These are phyloP conservation scores for Magallana angulata DNA, from an alignment of 1,140 invertebrate genomes.

Conservation along the genomic window DNA sequence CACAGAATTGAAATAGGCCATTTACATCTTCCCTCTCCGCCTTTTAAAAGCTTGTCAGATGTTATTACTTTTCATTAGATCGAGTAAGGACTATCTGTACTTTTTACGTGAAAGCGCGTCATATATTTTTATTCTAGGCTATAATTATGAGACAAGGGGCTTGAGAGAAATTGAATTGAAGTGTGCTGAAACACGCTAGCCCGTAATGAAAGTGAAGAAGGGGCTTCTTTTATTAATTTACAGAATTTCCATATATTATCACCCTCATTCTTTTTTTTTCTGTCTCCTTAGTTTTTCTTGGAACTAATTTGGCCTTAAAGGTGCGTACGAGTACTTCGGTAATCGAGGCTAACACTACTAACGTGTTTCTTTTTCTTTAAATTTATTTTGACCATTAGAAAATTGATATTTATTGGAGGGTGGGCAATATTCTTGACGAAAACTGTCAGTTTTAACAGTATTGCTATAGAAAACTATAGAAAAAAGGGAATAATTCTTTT, in stretches of 20 bases:
- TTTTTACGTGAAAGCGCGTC: slow-evolving; percentile 22
- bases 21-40: slow-evolving; percentile 11
- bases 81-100: not conserved
- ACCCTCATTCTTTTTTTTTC: not conserved
- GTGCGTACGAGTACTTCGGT: no score
- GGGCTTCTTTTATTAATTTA: not conserved
- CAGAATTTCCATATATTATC: slow-evolving; percentile 23
- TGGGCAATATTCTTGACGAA: no score
- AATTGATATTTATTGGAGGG: no score
- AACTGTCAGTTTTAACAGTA: not conserved
- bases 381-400: no score
- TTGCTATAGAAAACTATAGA: not conserved
- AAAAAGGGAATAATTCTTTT: not conserved
- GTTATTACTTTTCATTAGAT: slow-evolving; percentile 6
- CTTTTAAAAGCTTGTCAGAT: slow-evolving; percentile 27
- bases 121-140: slow-evolving; percentile 16
- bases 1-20: not conserved
- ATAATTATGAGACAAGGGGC: slow-evolving; percentile 20
- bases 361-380: no score
- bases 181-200: not conserved
- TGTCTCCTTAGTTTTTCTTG: no score
- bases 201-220: not conserved
- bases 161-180: not conserved
- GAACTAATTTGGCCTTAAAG: no score
- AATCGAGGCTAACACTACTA: no score